These are phyloP conservation scores for Echinometra lucunter DNA, from an alignment of 53 echinoderm and acorn worm genomes.

Conservation along the genomic window DNA sequence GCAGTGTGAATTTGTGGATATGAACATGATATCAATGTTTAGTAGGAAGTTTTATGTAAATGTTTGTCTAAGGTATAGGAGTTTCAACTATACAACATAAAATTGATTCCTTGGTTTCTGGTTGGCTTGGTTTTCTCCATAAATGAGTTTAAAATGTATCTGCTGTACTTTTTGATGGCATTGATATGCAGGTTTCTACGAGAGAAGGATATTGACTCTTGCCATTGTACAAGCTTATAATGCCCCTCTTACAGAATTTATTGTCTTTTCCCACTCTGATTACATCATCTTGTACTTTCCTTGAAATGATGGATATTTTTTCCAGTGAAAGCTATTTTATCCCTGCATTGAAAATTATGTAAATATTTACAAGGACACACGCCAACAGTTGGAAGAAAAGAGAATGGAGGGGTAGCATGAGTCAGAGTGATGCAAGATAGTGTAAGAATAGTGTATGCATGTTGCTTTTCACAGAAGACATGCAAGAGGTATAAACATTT, in stretches of 20 bases:
- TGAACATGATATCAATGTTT: background rate
- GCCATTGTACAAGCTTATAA: too few relatives aligned
- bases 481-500: background rate
- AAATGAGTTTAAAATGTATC: background rate
- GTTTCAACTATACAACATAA: background rate
- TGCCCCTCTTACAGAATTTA: too few relatives aligned
- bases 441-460: background rate
- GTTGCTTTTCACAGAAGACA: background rate
- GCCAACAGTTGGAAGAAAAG: background rate
- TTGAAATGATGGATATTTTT: background rate
- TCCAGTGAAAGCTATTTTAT: background rate
- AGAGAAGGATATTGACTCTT: too few relatives aligned
- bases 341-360: background rate
- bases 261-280: background rate
- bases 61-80: background rate
- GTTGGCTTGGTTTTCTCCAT: background rate
- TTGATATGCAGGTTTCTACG: background rate
- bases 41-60: background rate
- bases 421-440: too few relatives aligned
- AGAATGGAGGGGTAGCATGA: background rate
- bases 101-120: background rate
- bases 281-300: background rate
- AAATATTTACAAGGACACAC: background rate
- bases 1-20: background rate
- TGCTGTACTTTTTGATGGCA: background rate